phyloP scores from a whole-genome alignment of 2,888 invertebrate genomes.

The Cremastinae sp. region DNA sequence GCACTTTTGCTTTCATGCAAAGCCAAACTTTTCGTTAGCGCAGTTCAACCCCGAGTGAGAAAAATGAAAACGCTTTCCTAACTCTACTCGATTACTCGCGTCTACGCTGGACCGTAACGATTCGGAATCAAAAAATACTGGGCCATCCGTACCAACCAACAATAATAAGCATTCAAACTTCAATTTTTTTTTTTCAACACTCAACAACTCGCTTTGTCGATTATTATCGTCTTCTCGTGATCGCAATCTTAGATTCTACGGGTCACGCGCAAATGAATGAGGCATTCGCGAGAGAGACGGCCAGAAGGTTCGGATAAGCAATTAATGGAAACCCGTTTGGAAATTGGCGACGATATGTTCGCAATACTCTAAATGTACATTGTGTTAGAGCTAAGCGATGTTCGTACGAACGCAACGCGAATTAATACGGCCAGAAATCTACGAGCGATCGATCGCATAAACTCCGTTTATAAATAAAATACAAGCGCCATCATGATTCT shows the following conservation, averaged over 20 bases:
- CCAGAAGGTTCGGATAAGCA: neutral
- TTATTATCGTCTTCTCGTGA: slow-evolving; percentile 2
- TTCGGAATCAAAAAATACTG: neutral
- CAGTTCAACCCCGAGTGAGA: slow-evolving; percentile 10
- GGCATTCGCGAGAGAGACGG: slow-evolving; percentile 17
- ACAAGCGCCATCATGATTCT: neutral
- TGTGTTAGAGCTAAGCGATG: slow-evolving; percentile 36
- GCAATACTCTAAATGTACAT: slow-evolving; percentile 26
- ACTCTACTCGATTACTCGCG: neutral
- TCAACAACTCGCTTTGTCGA: neutral
- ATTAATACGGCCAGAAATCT: neutral
- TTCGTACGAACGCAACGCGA: slow-evolving; percentile 18
- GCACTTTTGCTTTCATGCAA: slow-evolving; percentile 8
- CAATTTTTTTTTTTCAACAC: neutral
- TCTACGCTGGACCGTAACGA: slow-evolving; percentile 4
- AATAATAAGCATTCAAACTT: slow-evolving; percentile 1
- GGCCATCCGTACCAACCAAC: neutral
- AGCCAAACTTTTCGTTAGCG: neutral
- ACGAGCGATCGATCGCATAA: slow-evolving; percentile 14
- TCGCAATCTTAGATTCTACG: neutral
- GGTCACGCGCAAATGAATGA: neutral
- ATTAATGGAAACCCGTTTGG: slow-evolving; percentile 16
- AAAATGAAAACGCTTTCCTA: slow-evolving; percentile 1
- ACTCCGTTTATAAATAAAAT: slow-evolving; percentile 36
- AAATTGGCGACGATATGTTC: slow-evolving; percentile 23